These are phyloP conservation scores for Adoxophyes honmai DNA, from an alignment of 1,140 invertebrate species.

Conservation along the genomic window DNA sequence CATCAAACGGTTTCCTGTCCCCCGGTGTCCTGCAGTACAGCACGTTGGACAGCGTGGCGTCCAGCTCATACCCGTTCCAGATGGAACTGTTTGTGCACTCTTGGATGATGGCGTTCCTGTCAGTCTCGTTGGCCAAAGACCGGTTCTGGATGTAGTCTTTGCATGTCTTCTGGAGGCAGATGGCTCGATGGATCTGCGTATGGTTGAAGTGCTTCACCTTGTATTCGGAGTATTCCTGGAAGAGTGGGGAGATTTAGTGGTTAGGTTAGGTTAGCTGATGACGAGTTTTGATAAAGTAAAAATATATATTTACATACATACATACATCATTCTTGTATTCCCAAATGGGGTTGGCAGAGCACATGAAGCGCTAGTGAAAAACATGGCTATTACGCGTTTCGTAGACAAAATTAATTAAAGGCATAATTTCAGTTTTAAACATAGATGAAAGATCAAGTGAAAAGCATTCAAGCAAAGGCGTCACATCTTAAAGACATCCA, in stretches of 20 bases:
- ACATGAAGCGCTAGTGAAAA: no score
- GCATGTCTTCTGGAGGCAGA: conserved; percentile 66
- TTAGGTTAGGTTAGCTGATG: not conserved
- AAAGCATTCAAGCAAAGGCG: no score
- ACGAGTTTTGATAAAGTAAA: no score
- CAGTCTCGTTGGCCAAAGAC: conserved; percentile 21
- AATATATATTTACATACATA: no score
- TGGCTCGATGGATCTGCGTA: conserved; percentile 72
- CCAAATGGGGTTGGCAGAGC: no score
- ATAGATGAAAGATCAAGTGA: no score
- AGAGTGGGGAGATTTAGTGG: not conserved
- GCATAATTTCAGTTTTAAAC: no score
- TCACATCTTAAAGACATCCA: no score
- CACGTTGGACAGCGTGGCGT: not conserved
- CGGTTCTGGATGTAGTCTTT: conserved; percentile 23
- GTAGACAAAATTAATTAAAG: no score
- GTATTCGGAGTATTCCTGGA: conserved; percentile 60
- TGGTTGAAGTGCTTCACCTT: conserved; percentile 73
- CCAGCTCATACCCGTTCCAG: not conserved
- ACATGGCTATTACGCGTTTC: no score
- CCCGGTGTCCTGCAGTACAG: not conserved
- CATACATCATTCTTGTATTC: no score
- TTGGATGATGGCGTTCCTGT: conserved; percentile 9
- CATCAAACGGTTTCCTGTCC: not conserved
- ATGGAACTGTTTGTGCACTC: not conserved